A percentile compares a stretch with the other conserved stretches of the same genome.
phyloP scores from a whole-genome alignment of 2,797 vertebrate genomes.

The Sparus aurata region DNA sequence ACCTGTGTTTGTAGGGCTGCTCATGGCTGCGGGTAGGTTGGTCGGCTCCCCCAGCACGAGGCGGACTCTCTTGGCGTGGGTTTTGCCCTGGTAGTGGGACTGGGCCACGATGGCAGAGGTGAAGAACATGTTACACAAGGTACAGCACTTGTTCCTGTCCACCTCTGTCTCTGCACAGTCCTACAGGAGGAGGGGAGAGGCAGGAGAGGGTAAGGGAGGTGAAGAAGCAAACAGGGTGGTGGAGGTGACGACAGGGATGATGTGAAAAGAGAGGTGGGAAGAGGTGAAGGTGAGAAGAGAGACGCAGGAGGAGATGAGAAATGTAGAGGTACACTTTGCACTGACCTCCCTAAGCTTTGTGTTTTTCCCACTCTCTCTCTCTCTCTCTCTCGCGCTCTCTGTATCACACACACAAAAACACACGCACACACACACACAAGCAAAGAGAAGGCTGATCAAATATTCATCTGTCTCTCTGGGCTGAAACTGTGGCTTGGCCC shows the following conservation, averaged over 20 bases:
- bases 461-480: slow-evolving; percentile 73
- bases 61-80: slow-evolving; percentile 89
- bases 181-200: slow-evolving; percentile 69
- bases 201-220: slow-evolving; percentile 10
- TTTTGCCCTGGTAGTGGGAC: slow-evolving; percentile 91
- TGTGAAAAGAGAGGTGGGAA: slow-evolving; percentile 29
- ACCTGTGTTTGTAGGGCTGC: slow-evolving; percentile 78
- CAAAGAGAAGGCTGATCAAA: slow-evolving; percentile 70
- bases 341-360: slow-evolving; percentile 42
- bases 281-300: slow-evolving; percentile 57
- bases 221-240: slow-evolving; percentile 10
- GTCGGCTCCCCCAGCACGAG: slow-evolving; percentile 87
- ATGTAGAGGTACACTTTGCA: slow-evolving; percentile 44
- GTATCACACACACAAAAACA: slow-evolving; percentile 11
- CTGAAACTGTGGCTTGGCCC: slow-evolving; percentile 61
- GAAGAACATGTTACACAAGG: slow-evolving; percentile 92
- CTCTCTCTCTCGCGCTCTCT: not conserved
- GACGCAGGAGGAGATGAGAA: slow-evolving; percentile 22
- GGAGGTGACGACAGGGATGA: slow-evolving; percentile 18
- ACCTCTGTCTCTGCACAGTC: slow-evolving; percentile 89
- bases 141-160: slow-evolving; percentile 91
- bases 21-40: slow-evolving; percentile 74
- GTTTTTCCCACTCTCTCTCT: not conserved
- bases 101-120: slow-evolving; percentile 90
- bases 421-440: slow-evolving; percentile 17